These are phyloP conservation scores for Macaria liturata DNA, from an alignment of 2,888 invertebrate species.

Conservation along the genomic window DNA sequence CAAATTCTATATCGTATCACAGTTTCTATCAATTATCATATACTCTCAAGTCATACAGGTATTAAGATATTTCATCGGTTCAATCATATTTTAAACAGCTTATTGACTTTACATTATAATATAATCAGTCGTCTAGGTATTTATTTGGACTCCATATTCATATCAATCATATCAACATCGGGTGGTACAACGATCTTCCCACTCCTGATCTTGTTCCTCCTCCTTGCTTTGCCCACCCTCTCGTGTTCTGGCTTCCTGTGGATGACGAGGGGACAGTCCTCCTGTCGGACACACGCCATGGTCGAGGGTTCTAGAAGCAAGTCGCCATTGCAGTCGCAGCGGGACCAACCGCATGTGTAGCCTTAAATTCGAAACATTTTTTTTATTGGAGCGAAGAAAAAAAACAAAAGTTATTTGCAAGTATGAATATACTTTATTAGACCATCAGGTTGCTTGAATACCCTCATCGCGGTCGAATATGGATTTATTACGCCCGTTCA, in stretches of 20 bases:
- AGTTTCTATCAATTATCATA: too few species aligned
- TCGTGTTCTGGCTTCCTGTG: constrained; percentile 15
- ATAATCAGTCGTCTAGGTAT: too few species aligned
- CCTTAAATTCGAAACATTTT: constrained; percentile 42
- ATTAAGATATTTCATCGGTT: too few species aligned
- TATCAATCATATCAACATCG: constrained; percentile 24
- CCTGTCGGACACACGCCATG: constrained; percentile 40
- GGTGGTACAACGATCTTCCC: constrained; percentile 21
- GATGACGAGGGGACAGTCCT: constrained; percentile 32
- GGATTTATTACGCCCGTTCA: too few species aligned
- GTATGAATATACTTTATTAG: too few species aligned
- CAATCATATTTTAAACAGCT: too few species aligned
- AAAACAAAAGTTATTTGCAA: too few species aligned
- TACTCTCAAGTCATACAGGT: too few species aligned
- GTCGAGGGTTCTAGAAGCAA: constrained; percentile 48
- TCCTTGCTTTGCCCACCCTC: constrained; percentile 9
- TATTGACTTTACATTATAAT: too few species aligned
- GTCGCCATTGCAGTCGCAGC: constrained; percentile 65
- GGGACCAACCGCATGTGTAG: constrained; percentile 71
- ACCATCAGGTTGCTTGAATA: too few species aligned
- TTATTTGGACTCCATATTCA: not conserved
- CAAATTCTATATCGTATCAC: too few species aligned
- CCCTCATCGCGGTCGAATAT: too few species aligned
- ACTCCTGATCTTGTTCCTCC: constrained; percentile 1
- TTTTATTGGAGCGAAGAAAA: constrained; percentile 10